A percentile compares a stretch with the other conserved stretches of the same genome.
Evolutionary conservation across 2,888 invertebrate species (phyloP).

Genomic region (Lasioglossum pauxillum): DNA sequence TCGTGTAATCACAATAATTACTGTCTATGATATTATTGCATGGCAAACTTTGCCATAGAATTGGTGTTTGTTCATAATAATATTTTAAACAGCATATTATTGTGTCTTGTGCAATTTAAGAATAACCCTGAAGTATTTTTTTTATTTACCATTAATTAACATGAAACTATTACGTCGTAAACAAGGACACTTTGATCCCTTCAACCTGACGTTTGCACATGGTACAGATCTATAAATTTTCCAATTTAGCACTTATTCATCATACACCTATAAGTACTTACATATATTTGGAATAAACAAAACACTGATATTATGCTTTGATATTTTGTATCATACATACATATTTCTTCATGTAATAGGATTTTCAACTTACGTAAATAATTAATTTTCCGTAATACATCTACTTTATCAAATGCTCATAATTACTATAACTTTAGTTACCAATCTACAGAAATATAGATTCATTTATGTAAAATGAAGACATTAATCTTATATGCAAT

Average conservation of each 20-base stretch:
- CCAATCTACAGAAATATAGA: not conserved
- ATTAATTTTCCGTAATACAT: not conserved
- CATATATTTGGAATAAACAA: not conserved
- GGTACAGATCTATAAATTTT: not conserved
- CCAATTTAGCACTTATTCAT: not conserved
- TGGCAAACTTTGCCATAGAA: not conserved
- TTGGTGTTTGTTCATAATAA: slow-evolving; percentile 22
- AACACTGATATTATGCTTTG: not conserved
- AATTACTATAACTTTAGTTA: not conserved
- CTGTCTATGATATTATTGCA: slow-evolving; percentile 16
- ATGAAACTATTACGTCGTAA: not conserved
- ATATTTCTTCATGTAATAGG: not conserved
- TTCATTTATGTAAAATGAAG: not conserved
- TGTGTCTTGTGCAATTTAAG: slow-evolving; percentile 26
- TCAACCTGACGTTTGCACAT: not conserved
- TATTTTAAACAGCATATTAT: slow-evolving; percentile 6
- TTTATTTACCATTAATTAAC: slow-evolving; percentile 38
- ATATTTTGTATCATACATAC: not conserved
- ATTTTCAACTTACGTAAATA: not conserved
- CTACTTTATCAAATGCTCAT: not conserved
- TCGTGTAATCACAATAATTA: slow-evolving; percentile 17
- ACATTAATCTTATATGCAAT: not conserved
- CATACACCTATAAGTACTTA: not conserved
- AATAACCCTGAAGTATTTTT: slow-evolving; percentile 30
- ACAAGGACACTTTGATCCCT: slow-evolving; percentile 13